Base-by-base conservation (phyloP, 2,113 vertebrate species). In the Phodopus roborovskii region DNA sequence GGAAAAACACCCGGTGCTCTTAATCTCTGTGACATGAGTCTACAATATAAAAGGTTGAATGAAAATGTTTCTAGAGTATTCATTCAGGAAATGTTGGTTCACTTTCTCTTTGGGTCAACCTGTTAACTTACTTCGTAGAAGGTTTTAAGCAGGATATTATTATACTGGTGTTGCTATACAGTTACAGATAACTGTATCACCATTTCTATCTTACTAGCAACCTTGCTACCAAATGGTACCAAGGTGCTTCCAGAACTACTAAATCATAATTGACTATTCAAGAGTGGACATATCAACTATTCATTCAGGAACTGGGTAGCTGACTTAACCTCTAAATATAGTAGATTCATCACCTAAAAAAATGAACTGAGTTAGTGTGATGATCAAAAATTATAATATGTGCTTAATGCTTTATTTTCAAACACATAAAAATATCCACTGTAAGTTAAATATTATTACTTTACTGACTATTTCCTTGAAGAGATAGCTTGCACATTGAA, bases 261-360 rank as follows among this genome's bases (percentile, higher is more conserved):
- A n/a, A 24, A 45, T 1, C 33, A 30, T 75, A 60, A 56, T 36
- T 75, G 28, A 50, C 28, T n/a, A 58, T 5, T 28, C 3, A 20
- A 0, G 19, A 45, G 2, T 50, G 28, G 94, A n/a, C 6, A 60
- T 5, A 50, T 20, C 13, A 68, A 53, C 0, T 0, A 26, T 60
- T 62, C 64, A n/a, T 53, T n/a, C 5, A 53, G 20, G 30, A 53
- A 45, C 7, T 20, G 30, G 12, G 10, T 0, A 20, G 30, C 89
- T 87, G 66, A 62, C 5, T 95, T 91, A 81, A 68, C 15, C 28
- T 93, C 12, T 56, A 22, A 64, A 42, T 45, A 60, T 66, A 26
- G 68, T 30, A 90, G 16, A 24, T 74, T 74, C 24, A 5, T 15
- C 12, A 70, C 20, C 15, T 74, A n/a, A 90, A 56, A 88, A 86